Evolutionary conservation across 2,113 vertebrate species (phyloP), one percentile per base, ranked within the genome.

Genomic region (Tetrao urogallus): DNA sequence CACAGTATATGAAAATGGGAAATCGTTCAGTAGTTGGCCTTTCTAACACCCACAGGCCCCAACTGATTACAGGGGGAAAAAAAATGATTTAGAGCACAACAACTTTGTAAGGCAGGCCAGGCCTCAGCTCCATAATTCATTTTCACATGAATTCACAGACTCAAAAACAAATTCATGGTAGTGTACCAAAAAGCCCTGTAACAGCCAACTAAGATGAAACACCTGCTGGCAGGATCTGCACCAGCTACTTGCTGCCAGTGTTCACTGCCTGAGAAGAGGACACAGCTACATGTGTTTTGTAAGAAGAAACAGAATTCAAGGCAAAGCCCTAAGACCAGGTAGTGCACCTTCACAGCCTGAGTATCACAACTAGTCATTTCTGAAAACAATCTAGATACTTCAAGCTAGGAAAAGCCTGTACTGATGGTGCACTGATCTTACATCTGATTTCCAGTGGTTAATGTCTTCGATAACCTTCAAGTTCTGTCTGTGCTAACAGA

Each of bases 141-240:
- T 87, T 82, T 85, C 71, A 85, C 58, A 66, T 32, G 12, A 93
- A 83, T 88, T 88, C 70, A 75, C 24, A 74, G 45, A 71, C 17
- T 72, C 38, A 27, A 10, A 30, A 14, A 70, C 54, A 78, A 54
- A 65, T 20, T 36, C 54, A 45, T 1, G 3, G 15, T 58, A 63
- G n/a, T 82, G 63, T 73, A 88, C 80, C 8, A 5, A 82, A 87
- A 82, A 66, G 2, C 4, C 7, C 18, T 50, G 45, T 7, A 89
- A 38, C 40, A 91, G 63, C 50, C 67, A 89, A 89, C 89, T 79
- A 76, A 82, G 87, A 85, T 32, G 20, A 85, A 95, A 76, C 24
- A 85, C 34, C 38, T 85, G 58, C 48, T 65, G 36, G 77, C 54
- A 76, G 47, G 24, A 94, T 38, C 42, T 79, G 58, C 32, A 78